Evolutionary conservation across 1,140 invertebrate genomes (phyloP), one percentile per base, ranked within the genome.

Genomic region (Ruditapes philippinarum): DNA sequence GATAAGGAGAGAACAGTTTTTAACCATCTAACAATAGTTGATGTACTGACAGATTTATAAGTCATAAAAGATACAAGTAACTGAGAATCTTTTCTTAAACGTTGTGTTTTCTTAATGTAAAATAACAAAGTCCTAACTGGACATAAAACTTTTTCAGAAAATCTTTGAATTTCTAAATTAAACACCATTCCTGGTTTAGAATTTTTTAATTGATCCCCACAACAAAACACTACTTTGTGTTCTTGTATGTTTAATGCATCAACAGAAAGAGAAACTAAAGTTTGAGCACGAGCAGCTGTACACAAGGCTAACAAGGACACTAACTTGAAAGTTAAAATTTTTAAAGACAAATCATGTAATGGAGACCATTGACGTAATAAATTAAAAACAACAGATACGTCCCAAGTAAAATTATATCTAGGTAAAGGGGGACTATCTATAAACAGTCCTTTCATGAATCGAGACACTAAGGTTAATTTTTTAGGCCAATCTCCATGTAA

Each of bases 361-460:
- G 80, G 80, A 31, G 45, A 14, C 45, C 14, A 68, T 28, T 22
- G 45, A 14, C 31, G 0, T 28, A 83, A 49, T 33, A 22, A 83
- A 4, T 28, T 70, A 28, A 68, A 22, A 5, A 83, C 80, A 1
- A 28, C 36, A 12, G 80, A 45, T 4, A 83, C 80, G 19, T 76
- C 68, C 68, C 82, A 85, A 9, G 68, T 85, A 25, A 31, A 74
- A 49, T 22, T 49, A 74, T 85, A 85, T 31, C 49, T 57, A 1
- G 68, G 82, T 25, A 5, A 17, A 1, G 65, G 82, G 0, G 82
- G 68, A n/a, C 36, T 85, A 1, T 36, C 12, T 33, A 17, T 54
- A 76, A 54, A 85, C 9, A 85, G 12, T 14, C 68, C 70, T 85
- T 57, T 74, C 45, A 74, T 51, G 11, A 73, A 65, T 22, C 62